phyloP scores from a whole-genome alignment of 2,113 vertebrate genomes.

The Siniperca chuatsi region DNA sequence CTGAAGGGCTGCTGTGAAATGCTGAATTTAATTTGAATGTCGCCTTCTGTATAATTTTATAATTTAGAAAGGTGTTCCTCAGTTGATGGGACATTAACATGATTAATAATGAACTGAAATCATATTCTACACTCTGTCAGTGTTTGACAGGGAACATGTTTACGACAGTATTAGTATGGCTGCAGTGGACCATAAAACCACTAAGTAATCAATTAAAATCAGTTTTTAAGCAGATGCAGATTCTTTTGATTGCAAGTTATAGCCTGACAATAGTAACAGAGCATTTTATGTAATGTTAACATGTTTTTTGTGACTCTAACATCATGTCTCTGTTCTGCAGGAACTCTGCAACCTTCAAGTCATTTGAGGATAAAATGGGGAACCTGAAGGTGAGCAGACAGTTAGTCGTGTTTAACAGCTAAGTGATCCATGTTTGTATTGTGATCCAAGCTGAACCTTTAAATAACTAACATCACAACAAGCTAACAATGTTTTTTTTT shows the following conservation, averaged over 20 bases:
- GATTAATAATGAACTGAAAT: neutral
- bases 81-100: neutral
- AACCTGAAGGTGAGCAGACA: constrained; percentile 91
- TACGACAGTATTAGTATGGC: neutral
- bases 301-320: neutral
- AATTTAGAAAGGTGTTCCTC: neutral
- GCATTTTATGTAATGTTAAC: neutral
- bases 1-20: neutral
- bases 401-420: no score
- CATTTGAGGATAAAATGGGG: constrained; percentile 94
- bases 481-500: no score
- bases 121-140: neutral
- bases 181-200: neutral
- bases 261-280: neutral
- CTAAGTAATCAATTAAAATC: neutral
- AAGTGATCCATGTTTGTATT: no score
- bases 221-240: no score
- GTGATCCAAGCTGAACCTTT: no score
- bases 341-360: constrained; percentile 97
- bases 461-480: no score
- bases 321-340: constrained; percentile 74
- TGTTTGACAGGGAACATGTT: neutral
- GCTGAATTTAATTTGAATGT: neutral
- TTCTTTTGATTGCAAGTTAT: neutral
- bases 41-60: neutral